phyloP scores from a whole-genome alignment of 1,140 invertebrate species.

The Zaprionus lachaisei region DNA sequence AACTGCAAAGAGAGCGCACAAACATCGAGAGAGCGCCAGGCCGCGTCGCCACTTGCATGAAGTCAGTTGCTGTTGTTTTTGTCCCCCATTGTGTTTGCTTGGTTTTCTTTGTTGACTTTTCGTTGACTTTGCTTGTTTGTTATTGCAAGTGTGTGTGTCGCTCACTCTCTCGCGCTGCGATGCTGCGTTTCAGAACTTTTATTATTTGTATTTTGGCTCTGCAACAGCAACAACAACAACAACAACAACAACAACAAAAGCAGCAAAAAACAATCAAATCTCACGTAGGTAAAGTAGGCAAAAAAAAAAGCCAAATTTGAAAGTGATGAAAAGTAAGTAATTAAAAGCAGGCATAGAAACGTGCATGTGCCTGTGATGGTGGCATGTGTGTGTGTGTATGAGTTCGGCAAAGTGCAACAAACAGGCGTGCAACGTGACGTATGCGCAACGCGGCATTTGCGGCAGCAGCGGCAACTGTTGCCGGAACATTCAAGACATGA shows the following conservation, averaged over 20 bases:
- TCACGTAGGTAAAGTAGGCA: not conserved
- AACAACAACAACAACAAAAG: not conserved
- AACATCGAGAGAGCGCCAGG: conserved; percentile 2
- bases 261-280: conserved; percentile 29
- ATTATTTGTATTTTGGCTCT: conserved; percentile 24
- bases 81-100: conserved; percentile 25
- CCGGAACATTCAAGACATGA: not conserved
- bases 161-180: conserved; percentile 15
- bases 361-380: not conserved
- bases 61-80: conserved; percentile 10
- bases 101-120: conserved; percentile 28
- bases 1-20: not conserved
- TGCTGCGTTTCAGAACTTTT: conserved; percentile 18
- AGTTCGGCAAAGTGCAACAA: conserved; percentile 4
- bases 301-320: not conserved
- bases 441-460: conserved; percentile 44
- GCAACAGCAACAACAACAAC: conserved; percentile 23
- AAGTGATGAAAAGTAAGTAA: conserved; percentile 4
- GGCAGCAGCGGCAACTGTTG: conserved; percentile 1
- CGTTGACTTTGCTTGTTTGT: conserved; percentile 46
- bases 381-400: not conserved
- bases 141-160: conserved; percentile 25
- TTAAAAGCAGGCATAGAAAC: not conserved
- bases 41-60: conserved; percentile 18
- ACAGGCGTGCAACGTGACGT: conserved; percentile 57